phyloP scores from a whole-genome alignment of 2,888 invertebrate species.

The Andrena bucephala region DNA sequence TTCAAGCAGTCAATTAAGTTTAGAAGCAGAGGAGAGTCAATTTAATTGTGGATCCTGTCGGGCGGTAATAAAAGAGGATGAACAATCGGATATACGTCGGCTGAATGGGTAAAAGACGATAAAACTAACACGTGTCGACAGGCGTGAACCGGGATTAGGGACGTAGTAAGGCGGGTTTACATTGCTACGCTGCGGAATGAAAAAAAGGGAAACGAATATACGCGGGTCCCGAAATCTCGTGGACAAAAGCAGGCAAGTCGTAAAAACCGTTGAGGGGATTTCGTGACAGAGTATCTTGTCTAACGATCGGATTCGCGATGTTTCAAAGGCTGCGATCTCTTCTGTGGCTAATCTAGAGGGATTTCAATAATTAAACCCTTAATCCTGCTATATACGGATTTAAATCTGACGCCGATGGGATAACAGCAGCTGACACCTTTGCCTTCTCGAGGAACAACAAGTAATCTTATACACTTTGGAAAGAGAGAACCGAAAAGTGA shows the following conservation, averaged over 20 bases:
- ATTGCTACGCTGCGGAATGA: conserved; percentile 19
- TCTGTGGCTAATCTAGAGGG: conserved; percentile 9
- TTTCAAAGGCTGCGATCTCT: conserved; percentile 24
- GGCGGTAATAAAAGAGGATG: conserved; percentile 21
- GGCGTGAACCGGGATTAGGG: conserved; percentile 53
- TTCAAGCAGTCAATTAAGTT: conserved; percentile 27
- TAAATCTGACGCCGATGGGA: conserved; percentile 2
- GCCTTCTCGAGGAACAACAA: background rate
- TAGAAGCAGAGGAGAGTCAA: conserved; percentile 4
- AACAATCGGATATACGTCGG: conserved; percentile 8
- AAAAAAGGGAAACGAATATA: conserved; percentile 14
- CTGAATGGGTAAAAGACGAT: conserved; percentile 13
- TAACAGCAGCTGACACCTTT: background rate
- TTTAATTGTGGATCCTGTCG: conserved; percentile 28
- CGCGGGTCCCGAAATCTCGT: conserved; percentile 30
- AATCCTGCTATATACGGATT: conserved; percentile 15
- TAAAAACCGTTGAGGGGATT: conserved; percentile 46
- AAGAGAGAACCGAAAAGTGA: too few species aligned
- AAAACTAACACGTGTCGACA: conserved; percentile 41
- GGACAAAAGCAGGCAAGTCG: conserved; percentile 49
- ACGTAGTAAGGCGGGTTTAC: conserved; percentile 35
- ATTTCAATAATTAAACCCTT: conserved; percentile 8
- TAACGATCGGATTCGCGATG: conserved; percentile 42
- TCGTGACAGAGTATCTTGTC: conserved; percentile 21
- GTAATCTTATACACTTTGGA: background rate